Conservation (phyloP, 1,140 invertebrate genomes). For the Mylabris phalerata region DNA sequence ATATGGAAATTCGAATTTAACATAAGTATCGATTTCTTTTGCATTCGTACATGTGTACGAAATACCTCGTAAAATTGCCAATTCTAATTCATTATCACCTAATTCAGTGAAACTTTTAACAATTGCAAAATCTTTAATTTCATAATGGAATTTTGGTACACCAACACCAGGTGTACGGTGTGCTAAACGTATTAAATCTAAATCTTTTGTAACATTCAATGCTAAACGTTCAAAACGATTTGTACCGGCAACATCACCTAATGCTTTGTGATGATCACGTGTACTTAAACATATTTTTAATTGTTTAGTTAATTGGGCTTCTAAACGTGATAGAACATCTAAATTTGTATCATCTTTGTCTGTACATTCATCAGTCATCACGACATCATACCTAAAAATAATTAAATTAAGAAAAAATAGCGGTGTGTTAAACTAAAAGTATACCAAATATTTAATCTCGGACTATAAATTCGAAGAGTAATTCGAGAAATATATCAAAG, state of each 20-base stretch:
- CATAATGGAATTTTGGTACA: constrained; percentile 91
- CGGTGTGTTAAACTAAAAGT: too few species aligned
- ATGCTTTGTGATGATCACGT: constrained; percentile 80
- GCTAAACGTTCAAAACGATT: constrained; percentile 74
- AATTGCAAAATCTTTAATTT: constrained; percentile 80
- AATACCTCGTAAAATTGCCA: constrained; percentile 79
- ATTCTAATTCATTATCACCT: constrained; percentile 82
- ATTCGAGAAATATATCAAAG: too few species aligned
- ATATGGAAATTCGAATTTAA: constrained; percentile 89
- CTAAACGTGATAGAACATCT: constrained; percentile 54
- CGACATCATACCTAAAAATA: constrained; percentile 57
- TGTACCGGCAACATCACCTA: constrained; percentile 87
- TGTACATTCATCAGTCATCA: constrained; percentile 64
- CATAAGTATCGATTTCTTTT: constrained; percentile 89
- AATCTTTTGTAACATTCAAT: constrained; percentile 76
- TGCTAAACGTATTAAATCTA: constrained; percentile 75
- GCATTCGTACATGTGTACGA: constrained; percentile 79
- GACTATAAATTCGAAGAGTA: too few species aligned
- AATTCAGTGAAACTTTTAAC: constrained; percentile 92
- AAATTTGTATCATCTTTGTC: constrained; percentile 50
- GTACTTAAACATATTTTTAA: constrained; percentile 77
- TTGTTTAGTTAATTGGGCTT: constrained; percentile 78
- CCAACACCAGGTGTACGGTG: constrained; percentile 51
- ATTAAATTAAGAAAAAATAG: constrained; percentile 2
- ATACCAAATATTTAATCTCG: too few species aligned